These are phyloP conservation scores for Eciton burchellii DNA, from an alignment of 1,140 invertebrate species.

Conservation along the genomic window DNA sequence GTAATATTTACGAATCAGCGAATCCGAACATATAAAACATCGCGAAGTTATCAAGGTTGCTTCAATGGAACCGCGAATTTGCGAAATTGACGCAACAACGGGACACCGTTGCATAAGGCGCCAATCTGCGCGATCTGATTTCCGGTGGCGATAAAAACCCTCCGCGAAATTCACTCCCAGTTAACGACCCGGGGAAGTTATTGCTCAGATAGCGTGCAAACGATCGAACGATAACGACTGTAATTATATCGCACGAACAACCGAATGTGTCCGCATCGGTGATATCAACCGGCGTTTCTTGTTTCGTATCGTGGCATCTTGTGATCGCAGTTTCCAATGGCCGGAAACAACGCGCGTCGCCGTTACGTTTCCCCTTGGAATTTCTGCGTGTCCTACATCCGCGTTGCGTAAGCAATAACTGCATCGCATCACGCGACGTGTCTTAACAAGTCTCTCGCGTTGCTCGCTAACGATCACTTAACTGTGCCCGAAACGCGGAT, in stretches of 20 bases:
- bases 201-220: constrained; percentile 5
- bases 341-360: not conserved
- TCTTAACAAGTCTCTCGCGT: constrained; percentile 35
- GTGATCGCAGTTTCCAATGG: not conserved
- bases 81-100: constrained; percentile 23
- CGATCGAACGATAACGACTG: not conserved
- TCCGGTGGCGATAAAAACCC: not conserved
- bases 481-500: not conserved
- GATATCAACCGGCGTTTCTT: constrained; percentile 24
- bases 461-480: constrained; percentile 15
- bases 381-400: constrained; percentile 30
- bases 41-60: constrained; percentile 20
- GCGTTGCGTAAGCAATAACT: constrained; percentile 50
- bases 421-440: constrained; percentile 42
- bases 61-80: constrained; percentile 10
- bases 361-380: constrained; percentile 14
- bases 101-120: not conserved
- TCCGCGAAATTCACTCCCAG: not conserved
- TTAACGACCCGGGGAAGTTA: not conserved
- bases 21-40: not conserved
- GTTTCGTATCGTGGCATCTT: no score
- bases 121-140: not conserved
- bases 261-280: not conserved
- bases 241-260: constrained; percentile 1
- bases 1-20: not conserved